phyloP scores from a whole-genome alignment of 2,888 invertebrate species.

The Nematopogon swammerdamellus region DNA sequence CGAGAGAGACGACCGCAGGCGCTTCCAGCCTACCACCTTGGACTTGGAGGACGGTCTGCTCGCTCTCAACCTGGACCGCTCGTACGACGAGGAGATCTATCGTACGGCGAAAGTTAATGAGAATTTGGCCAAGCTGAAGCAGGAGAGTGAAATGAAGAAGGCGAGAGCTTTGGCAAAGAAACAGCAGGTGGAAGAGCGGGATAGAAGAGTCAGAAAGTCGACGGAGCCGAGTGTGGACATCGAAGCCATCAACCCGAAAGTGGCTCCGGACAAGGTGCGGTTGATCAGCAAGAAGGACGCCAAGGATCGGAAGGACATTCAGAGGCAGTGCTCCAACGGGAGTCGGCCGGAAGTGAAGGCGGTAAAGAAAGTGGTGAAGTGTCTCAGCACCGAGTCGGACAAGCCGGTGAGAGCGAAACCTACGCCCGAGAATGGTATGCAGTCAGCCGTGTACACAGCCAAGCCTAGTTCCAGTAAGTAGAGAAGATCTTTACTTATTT shows the following conservation, averaged over 20 bases:
- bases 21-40: constrained; percentile 47
- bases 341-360: constrained; percentile 30
- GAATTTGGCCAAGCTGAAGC: constrained; percentile 40
- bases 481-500: too few relatives aligned
- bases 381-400: constrained; percentile 28
- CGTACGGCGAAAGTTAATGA: constrained; percentile 53
- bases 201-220: constrained; percentile 26
- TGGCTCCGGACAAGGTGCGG: constrained; percentile 41
- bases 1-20: constrained; percentile 41
- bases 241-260: constrained; percentile 30
- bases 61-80: constrained; percentile 45
- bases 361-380: constrained; percentile 30
- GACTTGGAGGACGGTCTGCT: constrained; percentile 57
- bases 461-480: constrained; percentile 28
- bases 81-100: constrained; percentile 38
- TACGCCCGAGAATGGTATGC: constrained; percentile 33
- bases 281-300: constrained; percentile 38
- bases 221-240: constrained; percentile 24
- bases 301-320: constrained; percentile 36
- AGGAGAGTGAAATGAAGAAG: constrained; percentile 36
- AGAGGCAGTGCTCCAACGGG: constrained; percentile 30
- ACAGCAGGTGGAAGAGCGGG: constrained; percentile 22
- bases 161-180: constrained; percentile 31
- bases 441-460: constrained; percentile 17
- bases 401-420: constrained; percentile 20